Percentiles rank a stretch among this genome's conserved stretches.
These are phyloP conservation scores for Mormyrus hasselquistii DNA, from an alignment of 2,797 vertebrate genomes.

Conservation along the genomic window DNA sequence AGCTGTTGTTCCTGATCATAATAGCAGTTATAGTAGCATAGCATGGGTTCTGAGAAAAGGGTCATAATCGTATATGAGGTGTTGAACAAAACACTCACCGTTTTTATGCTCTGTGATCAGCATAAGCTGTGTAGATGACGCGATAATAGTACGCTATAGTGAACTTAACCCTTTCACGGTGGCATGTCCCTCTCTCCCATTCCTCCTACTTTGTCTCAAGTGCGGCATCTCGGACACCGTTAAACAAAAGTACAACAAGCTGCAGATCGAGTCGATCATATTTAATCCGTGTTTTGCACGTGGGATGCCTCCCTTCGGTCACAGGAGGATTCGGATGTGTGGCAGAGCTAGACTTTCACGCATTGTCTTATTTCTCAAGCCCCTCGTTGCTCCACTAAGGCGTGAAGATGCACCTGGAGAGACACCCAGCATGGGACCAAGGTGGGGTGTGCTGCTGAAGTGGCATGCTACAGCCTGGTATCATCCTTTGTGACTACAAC, in stretches of 20 bases:
- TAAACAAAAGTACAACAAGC: background rate
- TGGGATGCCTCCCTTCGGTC: background rate
- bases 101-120: background rate
- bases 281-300: background rate
- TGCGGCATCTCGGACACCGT: background rate
- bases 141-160: background rate
- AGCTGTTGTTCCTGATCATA: slow-evolving; percentile 20
- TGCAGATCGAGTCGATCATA: background rate
- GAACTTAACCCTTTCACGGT: background rate
- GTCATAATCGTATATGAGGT: background rate
- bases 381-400: background rate
- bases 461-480: background rate
- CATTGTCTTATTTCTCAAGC: background rate
- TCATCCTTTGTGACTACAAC: background rate
- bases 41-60: background rate
- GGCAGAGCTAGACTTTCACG: background rate
- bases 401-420: background rate
- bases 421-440: background rate
- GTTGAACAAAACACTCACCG: background rate
- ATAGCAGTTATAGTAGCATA: slow-evolving; percentile 16
- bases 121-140: background rate
- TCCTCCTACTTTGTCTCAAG: background rate
- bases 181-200: background rate
- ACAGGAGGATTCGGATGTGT: background rate
- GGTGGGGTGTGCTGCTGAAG: background rate